Conservation (phyloP, 2,888 invertebrate genomes). For the Cheilosia variabilis region DNA sequence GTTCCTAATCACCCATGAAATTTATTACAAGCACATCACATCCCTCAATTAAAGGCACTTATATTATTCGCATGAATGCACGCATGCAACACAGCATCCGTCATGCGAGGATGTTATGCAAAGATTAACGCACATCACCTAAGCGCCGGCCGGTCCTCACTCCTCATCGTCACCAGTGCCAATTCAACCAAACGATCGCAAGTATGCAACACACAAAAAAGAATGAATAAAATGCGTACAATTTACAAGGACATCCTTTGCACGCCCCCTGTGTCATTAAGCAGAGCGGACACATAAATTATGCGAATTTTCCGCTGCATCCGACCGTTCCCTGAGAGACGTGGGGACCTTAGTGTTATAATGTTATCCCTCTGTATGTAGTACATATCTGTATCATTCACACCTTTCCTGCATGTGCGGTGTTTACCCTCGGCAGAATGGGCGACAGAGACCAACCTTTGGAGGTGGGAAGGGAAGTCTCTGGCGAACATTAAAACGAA, state of each 20-base stretch:
- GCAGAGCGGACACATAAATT: slow-evolving; percentile 57
- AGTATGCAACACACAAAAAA: background rate
- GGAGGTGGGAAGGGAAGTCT: slow-evolving; percentile 28
- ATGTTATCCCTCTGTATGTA: slow-evolving; percentile 10
- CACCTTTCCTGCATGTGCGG: slow-evolving; percentile 51
- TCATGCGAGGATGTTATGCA: slow-evolving; percentile 33
- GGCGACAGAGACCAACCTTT: slow-evolving; percentile 26
- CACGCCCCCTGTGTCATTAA: slow-evolving; percentile 50
- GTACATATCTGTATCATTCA: slow-evolving; percentile 36
- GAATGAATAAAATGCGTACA: slow-evolving; percentile 36
- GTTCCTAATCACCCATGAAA: slow-evolving; percentile 39
- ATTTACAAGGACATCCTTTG: slow-evolving; percentile 57
- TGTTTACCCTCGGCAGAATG: slow-evolving; percentile 17
- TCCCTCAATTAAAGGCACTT: slow-evolving; percentile 58
- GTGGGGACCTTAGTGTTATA: background rate
- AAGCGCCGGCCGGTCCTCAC: slow-evolving; percentile 7
- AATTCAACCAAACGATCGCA: slow-evolving; percentile 26
- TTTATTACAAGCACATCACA: background rate
- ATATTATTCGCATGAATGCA: slow-evolving; percentile 54
- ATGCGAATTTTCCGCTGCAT: slow-evolving; percentile 52
- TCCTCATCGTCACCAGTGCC: slow-evolving; percentile 2
- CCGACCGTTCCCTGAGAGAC: slow-evolving; percentile 47
- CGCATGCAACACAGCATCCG: slow-evolving; percentile 35
- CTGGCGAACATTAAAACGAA: background rate
- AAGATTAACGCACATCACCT: slow-evolving; percentile 57